Base-by-base conservation (phyloP, 1,140 invertebrate genomes). In the Zaprionus lachaisei region DNA sequence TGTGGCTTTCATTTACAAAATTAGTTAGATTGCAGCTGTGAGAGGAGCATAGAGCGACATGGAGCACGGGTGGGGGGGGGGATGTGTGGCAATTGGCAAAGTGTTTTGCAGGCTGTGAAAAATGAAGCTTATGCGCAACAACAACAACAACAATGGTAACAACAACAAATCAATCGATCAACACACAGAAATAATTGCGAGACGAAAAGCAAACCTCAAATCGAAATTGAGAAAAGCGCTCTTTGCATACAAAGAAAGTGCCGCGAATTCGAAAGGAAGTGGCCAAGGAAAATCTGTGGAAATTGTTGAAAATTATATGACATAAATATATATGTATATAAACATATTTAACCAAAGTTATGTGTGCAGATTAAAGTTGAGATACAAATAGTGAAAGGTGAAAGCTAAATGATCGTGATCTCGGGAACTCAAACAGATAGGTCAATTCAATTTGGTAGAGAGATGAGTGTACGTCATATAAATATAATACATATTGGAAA, bases 1-100 rank as follows among this genome's bases (percentile, higher is more conserved):
- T 83, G 84, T 51, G 69, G 85, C 72, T 79, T 87, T 84, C 78
- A 84, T 84, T 90, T 79, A 81, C 74, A 70, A 73, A 87, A 87
- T 89, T 89, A 84, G 84, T 72, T 77, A 67, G 65, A 67, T 55
- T 70, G 66, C 62, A 26, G 54, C 63, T 69, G 66, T 69, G 51
- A 5, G 12, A 4, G 15, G 34, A 15, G 9, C 31, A 34, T 3
- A n/a, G 12, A 11, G 41, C 34, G 20, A n/a, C 17, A 14, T 17
- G n/a, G 20, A 12, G 28, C 11, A 22, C 5, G 5, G 4, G 24
- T 12, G 56, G 49, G 5, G 2, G 4, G 34, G 57, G 63, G 20
- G 20, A n/a, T 24, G 17, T 38, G 20, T 26, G 55, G 38, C 73
- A 66, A 72, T 72, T 72, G 63, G 26, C 22, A 67, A 72, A 77